phyloP scores from a whole-genome alignment of 1,140 invertebrate species.

The Penaeus indicus region DNA sequence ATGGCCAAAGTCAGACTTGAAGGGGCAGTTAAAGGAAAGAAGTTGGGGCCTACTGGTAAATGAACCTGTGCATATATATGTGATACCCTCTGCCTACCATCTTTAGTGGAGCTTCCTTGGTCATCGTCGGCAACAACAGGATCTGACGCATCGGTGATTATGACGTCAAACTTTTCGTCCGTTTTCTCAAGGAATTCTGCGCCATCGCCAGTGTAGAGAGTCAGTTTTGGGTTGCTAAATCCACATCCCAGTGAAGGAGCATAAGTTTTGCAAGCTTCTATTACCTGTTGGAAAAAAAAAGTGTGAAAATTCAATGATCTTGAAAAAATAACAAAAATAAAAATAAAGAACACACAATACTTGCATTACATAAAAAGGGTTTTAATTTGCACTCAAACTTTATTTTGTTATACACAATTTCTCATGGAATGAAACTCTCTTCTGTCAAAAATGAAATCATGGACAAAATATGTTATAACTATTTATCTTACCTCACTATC shows the following conservation, averaged over 20 bases:
- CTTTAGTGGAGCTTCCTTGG: conserved; percentile 18
- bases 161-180: conserved; percentile 91
- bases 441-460: neutral
- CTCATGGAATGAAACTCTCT: neutral
- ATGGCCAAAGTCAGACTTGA: too few species aligned
- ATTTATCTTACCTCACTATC: conserved; percentile 75
- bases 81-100: conserved; percentile 32
- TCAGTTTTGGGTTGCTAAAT: conserved; percentile 87
- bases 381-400: too few species aligned
- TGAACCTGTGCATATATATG: neutral
- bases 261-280: conserved; percentile 92
- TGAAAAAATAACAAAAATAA: neutral
- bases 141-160: conserved; percentile 98
- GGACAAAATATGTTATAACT: neutral
- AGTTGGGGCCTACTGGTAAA: too few species aligned
- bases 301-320: too few species aligned
- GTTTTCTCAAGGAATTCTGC: conserved; percentile 94
- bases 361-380: too few species aligned
- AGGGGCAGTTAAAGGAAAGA: neutral
- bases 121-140: conserved; percentile 78
- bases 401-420: neutral
- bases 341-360: too few species aligned
- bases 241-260: conserved; percentile 91
- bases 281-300: conserved; percentile 75
- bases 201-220: conserved; percentile 90